A percentile compares a stretch with the other conserved stretches of the same genome.
phyloP scores from a whole-genome alignment of 1,140 invertebrate species.

The Pteromalus puparum region DNA sequence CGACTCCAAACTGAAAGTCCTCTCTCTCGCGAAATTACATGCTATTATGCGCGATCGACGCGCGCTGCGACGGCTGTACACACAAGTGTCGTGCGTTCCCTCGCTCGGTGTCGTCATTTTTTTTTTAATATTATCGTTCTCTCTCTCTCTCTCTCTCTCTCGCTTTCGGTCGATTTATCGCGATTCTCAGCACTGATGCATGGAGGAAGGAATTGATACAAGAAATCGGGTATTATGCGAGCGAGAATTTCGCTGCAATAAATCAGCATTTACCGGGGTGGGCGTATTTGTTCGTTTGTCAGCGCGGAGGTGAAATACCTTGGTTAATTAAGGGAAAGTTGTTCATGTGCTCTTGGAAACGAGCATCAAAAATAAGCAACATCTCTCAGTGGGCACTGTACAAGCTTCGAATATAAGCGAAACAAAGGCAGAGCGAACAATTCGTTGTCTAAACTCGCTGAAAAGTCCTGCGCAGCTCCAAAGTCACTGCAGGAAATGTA shows the following conservation, averaged over 20 bases:
- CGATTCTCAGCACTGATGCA: constrained; percentile 19
- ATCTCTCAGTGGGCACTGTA: neutral
- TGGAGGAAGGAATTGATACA: constrained; percentile 19
- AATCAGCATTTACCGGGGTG: constrained; percentile 30
- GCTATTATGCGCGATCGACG: constrained; percentile 39
- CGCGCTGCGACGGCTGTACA: constrained; percentile 31
- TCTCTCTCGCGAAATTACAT: constrained; percentile 39
- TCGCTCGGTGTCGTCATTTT: neutral
- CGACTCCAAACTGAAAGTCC: neutral
- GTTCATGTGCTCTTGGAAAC: neutral
- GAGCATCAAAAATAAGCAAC: neutral
- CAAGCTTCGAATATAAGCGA: too few species aligned
- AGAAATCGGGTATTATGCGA: constrained; percentile 12
- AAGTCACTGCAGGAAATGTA: constrained; percentile 39
- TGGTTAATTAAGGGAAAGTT: constrained; percentile 39
- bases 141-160: neutral
- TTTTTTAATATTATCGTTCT: neutral
- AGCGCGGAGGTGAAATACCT: neutral
- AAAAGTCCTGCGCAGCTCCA: neutral
- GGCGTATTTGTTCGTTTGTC: constrained; percentile 10
- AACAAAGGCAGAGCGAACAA: constrained; percentile 9
- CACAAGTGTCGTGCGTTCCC: neutral
- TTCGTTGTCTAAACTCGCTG: constrained; percentile 23
- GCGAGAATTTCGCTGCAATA: constrained; percentile 31
- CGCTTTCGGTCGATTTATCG: constrained; percentile 29